These are phyloP conservation scores for Novumbra hubbsi DNA, from an alignment of 2,797 vertebrate species.

Conservation along the genomic window DNA sequence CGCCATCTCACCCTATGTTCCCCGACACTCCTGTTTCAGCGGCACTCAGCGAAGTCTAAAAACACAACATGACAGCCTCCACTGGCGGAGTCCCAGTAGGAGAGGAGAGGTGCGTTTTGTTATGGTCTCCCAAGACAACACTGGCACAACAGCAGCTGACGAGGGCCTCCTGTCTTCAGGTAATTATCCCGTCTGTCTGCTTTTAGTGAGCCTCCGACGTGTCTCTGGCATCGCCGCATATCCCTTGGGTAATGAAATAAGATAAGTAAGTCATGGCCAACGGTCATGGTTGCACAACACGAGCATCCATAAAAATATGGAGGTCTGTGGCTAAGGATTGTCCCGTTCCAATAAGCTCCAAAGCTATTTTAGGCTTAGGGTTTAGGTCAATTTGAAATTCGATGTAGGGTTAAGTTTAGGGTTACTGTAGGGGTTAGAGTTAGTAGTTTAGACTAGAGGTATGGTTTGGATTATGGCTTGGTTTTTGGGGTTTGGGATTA, in stretches of 20 bases:
- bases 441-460: too few species aligned
- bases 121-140: conserved; percentile 5
- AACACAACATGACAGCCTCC: conserved; percentile 1
- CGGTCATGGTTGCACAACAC: not conserved
- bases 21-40: not conserved
- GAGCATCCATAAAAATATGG: not conserved
- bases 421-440: too few species aligned
- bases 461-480: too few species aligned
- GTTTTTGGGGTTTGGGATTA: too few species aligned
- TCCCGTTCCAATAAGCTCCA: too few species aligned
- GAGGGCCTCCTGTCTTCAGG: not conserved
- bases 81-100: not conserved
- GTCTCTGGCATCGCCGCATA: not conserved
- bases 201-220: not conserved
- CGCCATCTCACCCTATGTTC: not conserved
- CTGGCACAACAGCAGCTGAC: not conserved
- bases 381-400: too few species aligned
- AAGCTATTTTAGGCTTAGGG: too few species aligned
- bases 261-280: not conserved
- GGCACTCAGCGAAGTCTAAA: not conserved
- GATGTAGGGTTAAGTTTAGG: too few species aligned
- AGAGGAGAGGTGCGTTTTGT: not conserved
- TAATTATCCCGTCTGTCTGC: conserved; percentile 3
- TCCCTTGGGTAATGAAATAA: not conserved
- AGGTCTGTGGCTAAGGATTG: not conserved